These are phyloP conservation scores for Rhabdomys dilectus DNA, from an alignment of 2,113 vertebrate species.

Conservation along the genomic window DNA sequence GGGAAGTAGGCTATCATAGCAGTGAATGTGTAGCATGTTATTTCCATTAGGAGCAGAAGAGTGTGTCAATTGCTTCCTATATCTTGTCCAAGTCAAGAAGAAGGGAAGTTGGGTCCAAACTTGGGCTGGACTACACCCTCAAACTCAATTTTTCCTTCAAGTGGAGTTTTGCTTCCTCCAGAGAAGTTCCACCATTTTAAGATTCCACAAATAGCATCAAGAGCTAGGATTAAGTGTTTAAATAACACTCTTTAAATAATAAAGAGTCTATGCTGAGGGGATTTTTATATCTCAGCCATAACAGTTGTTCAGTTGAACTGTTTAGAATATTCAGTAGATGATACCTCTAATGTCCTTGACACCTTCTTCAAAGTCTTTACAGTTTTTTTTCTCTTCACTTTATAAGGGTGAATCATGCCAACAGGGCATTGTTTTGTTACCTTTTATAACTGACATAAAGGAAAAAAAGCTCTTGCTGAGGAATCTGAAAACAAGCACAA, in stretches of 20 bases:
- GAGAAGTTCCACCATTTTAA: neutral
- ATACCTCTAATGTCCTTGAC: neutral
- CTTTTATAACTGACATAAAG: neutral
- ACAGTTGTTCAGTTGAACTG: neutral
- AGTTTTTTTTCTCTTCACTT: neutral
- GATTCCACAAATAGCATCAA: too few species aligned
- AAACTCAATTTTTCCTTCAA: neutral
- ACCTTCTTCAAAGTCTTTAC: constrained; percentile 4
- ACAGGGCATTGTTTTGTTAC: constrained; percentile 15
- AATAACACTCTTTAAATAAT: too few species aligned
- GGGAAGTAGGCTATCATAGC: neutral
- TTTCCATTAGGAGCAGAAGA: neutral
- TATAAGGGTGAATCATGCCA: constrained; percentile 30
- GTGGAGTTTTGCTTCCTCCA: neutral
- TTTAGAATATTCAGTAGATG: constrained; percentile 24
- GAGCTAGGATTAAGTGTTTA: neutral
- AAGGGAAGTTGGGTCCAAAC: neutral
- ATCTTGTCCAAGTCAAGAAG: neutral
- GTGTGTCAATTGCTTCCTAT: neutral
- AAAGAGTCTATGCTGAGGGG: too few species aligned
- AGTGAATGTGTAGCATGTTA: too few species aligned
- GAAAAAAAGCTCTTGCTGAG: constrained; percentile 20
- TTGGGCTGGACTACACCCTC: neutral
- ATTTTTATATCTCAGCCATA: neutral
- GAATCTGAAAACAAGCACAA: constrained; percentile 39